phyloP scores from a whole-genome alignment of 1,140 invertebrate species.

The Drosophila ananassae region DNA sequence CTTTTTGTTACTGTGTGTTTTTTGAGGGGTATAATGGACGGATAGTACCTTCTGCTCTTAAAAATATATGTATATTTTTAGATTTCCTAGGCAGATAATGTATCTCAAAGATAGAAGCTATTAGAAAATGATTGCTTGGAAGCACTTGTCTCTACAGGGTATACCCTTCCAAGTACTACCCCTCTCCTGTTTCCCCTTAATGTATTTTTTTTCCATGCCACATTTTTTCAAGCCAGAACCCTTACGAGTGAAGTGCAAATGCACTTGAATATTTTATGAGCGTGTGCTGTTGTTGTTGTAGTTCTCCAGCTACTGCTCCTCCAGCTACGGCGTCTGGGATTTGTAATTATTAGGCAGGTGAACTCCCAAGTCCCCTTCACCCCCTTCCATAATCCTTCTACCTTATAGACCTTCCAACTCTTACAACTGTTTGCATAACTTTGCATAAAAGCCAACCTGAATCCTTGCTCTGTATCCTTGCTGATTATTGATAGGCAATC shows the following conservation, averaged over 20 bases:
- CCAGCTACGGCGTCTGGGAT: constrained; percentile 24
- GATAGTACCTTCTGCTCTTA: not conserved
- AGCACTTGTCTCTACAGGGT: not conserved
- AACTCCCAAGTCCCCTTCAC: constrained; percentile 18
- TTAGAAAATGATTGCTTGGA: too few species aligned
- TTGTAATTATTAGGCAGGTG: constrained; percentile 48
- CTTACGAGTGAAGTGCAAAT: constrained; percentile 60
- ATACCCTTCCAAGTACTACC: constrained; percentile 2
- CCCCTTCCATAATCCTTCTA: constrained; percentile 8
- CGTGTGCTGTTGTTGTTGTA: constrained; percentile 35
- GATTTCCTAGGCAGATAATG: too few species aligned
- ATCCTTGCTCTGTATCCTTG: constrained; percentile 46
- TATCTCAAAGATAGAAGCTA: not conserved
- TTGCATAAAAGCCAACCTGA: constrained; percentile 24
- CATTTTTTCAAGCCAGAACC: constrained; percentile 9
- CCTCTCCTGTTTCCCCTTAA: constrained; percentile 21
- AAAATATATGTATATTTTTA: not conserved
- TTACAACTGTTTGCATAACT: constrained; percentile 31
- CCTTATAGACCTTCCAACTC: not conserved
- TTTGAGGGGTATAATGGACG: not conserved
- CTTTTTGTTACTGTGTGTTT: constrained; percentile 28
- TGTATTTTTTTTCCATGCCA: constrained; percentile 19
- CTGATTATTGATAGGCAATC: constrained; percentile 52
- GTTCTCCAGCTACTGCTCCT: too few species aligned
- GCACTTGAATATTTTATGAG: constrained; percentile 78